Conservation (phyloP, 1,140 invertebrate genomes). For the Trichomalopsis sarcophagae region DNA sequence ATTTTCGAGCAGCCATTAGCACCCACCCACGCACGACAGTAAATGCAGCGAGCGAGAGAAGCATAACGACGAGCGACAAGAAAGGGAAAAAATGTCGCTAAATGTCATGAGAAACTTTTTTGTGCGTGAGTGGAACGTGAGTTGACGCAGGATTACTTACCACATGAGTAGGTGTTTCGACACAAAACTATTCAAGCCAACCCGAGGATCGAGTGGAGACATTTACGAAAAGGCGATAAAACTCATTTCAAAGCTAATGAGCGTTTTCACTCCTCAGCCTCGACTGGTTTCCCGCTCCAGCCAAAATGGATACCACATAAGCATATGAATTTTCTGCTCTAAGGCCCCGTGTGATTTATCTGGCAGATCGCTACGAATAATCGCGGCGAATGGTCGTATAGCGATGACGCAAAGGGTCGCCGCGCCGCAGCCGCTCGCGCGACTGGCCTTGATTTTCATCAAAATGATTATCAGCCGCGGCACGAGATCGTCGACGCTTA, state of each 20-base stretch:
- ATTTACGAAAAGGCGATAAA: too few relatives aligned
- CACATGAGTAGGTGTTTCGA: too few relatives aligned
- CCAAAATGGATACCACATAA: neutral
- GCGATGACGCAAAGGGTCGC: conserved; percentile 34
- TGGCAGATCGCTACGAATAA: conserved; percentile 3
- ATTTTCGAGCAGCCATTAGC: too few relatives aligned
- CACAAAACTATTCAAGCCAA: too few relatives aligned
- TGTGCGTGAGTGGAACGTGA: neutral
- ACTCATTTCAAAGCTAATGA: too few relatives aligned
- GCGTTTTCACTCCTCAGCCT: too few relatives aligned
- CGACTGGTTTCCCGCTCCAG: too few relatives aligned
- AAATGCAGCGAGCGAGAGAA: too few relatives aligned
- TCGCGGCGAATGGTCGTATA: neutral
- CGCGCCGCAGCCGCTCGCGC: too few relatives aligned
- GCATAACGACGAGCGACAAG: neutral
- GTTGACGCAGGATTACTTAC: too few relatives aligned
- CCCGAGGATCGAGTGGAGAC: too few relatives aligned
- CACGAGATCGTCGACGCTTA: neutral
- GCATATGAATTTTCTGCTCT: neutral
- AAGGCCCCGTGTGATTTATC: neutral
- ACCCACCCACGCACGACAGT: too few relatives aligned
- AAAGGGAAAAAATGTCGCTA: neutral
- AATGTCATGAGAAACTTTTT: neutral
- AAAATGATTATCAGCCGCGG: conserved; percentile 29
- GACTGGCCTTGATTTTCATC: conserved; percentile 42